phyloP scores from a whole-genome alignment of 92 coral and sea anemone genomes.

The Zoanthus sociatus region DNA sequence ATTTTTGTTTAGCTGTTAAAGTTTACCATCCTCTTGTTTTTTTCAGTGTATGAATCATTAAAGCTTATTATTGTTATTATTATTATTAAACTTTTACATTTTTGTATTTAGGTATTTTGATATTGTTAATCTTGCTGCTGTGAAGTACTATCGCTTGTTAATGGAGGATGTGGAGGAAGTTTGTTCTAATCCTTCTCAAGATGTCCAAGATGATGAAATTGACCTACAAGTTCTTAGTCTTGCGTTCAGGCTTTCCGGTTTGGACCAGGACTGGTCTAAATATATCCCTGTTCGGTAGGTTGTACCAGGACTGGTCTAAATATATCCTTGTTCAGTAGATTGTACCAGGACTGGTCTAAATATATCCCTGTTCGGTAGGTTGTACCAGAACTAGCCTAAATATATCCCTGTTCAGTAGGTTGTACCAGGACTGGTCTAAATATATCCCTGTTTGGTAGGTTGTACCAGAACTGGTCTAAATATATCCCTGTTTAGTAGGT shows the following conservation, averaged over 20 bases:
- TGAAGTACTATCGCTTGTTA: constrained; percentile 75
- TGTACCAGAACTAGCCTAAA: too few species aligned
- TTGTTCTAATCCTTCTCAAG: constrained; percentile 67
- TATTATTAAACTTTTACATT: neutral
- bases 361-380: too few species aligned
- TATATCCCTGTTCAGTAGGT: too few species aligned
- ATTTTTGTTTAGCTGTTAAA: too few species aligned
- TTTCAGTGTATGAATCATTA: too few species aligned
- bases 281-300: constrained; percentile 70
- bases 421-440: too few species aligned
- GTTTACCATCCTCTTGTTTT: too few species aligned
- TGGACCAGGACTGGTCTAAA: constrained; percentile 85
- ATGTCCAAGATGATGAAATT: constrained; percentile 58
- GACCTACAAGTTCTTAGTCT: constrained; percentile 82
- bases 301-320: constrained; percentile 84
- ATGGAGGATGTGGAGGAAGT: constrained; percentile 86
- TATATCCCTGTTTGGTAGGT: constrained; percentile 48
- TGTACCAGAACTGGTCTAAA: neutral
- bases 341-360: neutral
- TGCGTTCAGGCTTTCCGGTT: constrained; percentile 86
- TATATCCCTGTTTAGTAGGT: too few species aligned
- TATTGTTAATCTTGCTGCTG: constrained; percentile 78
- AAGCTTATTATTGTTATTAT: too few species aligned
- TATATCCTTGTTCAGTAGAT: constrained; percentile 76
- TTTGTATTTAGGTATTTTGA: constrained; percentile 77